Evolutionary conservation across 2,797 vertebrate genomes (phyloP).

Genomic region (Philypnodon macrostomus): DNA sequence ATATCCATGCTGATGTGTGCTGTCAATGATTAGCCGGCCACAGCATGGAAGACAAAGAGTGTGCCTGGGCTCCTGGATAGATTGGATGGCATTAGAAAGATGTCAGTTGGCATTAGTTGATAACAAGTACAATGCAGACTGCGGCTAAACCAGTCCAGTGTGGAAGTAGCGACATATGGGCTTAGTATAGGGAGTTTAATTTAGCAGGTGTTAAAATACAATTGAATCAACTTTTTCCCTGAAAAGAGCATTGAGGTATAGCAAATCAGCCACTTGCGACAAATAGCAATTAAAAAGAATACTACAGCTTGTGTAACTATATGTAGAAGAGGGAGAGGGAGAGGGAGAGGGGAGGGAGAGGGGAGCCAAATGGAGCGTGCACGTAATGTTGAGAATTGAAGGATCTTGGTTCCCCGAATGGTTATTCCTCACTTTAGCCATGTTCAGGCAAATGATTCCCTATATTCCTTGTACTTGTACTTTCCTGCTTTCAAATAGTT

Average conservation of each 20-base stretch:
- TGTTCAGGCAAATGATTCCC: too few species aligned
- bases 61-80: too few species aligned
- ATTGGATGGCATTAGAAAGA: too few species aligned
- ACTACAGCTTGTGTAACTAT: constrained; percentile 2
- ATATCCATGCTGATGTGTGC: too few species aligned
- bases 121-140: neutral
- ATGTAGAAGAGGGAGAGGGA: too few species aligned
- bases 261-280: neutral
- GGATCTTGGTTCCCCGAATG: too few species aligned
- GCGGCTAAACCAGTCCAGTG: neutral
- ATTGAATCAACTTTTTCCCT: constrained; percentile 4
- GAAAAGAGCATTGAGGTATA: too few species aligned
- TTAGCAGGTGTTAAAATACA: neutral
- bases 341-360: too few species aligned
- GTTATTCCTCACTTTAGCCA: constrained; percentile 15
- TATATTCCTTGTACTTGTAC: constrained; percentile 19
- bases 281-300: neutral
- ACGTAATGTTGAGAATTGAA: constrained; percentile 10
- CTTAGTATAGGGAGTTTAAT: neutral
- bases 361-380: too few species aligned
- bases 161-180: neutral
- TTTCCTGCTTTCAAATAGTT: constrained; percentile 25
- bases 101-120: constrained; percentile 7
- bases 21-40: too few species aligned
- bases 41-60: too few species aligned